Evolutionary conservation across 1,140 invertebrate species (phyloP).

Genomic region (Drosophila sp.): DNA sequence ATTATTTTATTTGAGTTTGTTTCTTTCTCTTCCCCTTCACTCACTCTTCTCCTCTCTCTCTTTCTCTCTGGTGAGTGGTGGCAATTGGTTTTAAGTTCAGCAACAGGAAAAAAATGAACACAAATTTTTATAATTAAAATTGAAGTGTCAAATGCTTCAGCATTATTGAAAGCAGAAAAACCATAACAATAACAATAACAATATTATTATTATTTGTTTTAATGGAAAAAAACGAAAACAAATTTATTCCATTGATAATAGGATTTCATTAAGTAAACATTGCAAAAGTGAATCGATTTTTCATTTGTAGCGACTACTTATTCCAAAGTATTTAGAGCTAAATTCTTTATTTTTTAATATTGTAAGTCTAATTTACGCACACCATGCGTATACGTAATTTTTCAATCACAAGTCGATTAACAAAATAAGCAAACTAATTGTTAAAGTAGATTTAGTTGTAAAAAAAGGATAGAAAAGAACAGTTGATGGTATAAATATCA

Average conservation of each 20-base stretch:
- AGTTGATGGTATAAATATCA: too few relatives aligned
- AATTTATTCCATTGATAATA: neutral
- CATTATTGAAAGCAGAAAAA: slow-evolving; percentile 17
- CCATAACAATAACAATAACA: neutral
- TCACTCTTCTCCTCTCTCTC: neutral
- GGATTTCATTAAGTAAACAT: neutral
- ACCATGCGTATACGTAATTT: too few relatives aligned
- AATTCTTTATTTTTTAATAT: too few relatives aligned
- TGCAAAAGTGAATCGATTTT: neutral
- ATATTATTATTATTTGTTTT: neutral
- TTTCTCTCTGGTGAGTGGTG: slow-evolving; percentile 22
- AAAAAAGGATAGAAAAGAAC: too few relatives aligned
- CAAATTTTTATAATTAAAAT: slow-evolving; percentile 9
- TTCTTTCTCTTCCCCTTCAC: slow-evolving; percentile 1
- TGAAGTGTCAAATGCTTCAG: slow-evolving; percentile 19
- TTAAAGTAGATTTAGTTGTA: too few relatives aligned
- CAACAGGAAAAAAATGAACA: slow-evolving; percentile 8
- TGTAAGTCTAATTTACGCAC: too few relatives aligned
- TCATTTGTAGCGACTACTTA: too few relatives aligned
- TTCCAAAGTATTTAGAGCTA: too few relatives aligned
- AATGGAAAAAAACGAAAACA: neutral
- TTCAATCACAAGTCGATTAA: too few relatives aligned
- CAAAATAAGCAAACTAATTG: too few relatives aligned
- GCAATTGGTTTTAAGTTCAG: slow-evolving; percentile 17
- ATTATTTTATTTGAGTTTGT: slow-evolving; percentile 35